Evolutionary conservation across 1,140 invertebrate genomes (phyloP), one percentile per base, ranked within the genome.

Genomic region (Solenopsis fugax): DNA sequence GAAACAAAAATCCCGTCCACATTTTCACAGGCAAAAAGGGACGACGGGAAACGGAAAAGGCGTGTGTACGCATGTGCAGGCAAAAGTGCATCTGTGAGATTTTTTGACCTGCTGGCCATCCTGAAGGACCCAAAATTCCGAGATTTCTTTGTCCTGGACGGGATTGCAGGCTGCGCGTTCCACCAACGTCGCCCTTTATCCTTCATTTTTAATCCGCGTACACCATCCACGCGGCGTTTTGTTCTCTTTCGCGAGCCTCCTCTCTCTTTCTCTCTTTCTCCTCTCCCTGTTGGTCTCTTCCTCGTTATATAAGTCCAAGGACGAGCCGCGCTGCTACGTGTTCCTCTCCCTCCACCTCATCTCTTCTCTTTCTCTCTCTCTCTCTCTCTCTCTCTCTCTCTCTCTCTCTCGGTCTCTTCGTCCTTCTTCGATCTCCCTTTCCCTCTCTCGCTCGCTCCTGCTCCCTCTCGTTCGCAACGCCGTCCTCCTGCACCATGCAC

Each of bases 221-320:
- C 78, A 76, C 80, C 71, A 64, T 54, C 65, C 64, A 37, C 65
- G 58, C 64, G 1, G 6, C 34, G 12, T 45, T 77, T 73, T 75
- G 21, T 85, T 89, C 52, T 54, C 41, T 80, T 89, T 82, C 12
- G 72, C n/a, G 58, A 87, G 64, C 18, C 34, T 82, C 75, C 34
- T 58, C 62, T 24, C 82, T 37, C 72, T 56, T 81, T 56, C 65
- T 48, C 41, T 48, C 65, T 69, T 52, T 80, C 60, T 54, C 73
- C 24, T 73, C 78, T 90, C 69, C 24, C 45, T 87, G 65, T 65
- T 87, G 72, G 65, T 87, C 60, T 90, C 89, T 90, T 90, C 87
- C 90, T 89, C 88, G 86, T 91, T 91, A 91, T 91, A 91, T 91
- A 91, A 91, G 88, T 85, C 88, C 91, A 91, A 91, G 91, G 91